These are phyloP conservation scores for Drosophila grimshawi DNA, from an alignment of 1,140 invertebrate genomes.

Conservation along the genomic window DNA sequence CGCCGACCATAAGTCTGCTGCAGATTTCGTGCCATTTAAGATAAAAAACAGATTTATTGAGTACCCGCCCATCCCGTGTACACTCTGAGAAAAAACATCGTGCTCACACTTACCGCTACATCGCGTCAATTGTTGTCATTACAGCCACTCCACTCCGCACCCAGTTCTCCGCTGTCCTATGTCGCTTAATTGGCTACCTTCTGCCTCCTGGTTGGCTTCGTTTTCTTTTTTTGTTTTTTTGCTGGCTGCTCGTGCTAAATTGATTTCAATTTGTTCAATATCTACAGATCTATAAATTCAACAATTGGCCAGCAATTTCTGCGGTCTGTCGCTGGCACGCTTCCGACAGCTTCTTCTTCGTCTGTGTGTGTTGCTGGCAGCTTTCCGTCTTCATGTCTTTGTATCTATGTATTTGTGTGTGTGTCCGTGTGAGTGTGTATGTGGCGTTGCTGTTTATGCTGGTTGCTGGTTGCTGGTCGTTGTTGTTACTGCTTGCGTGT, in stretches of 20 bases:
- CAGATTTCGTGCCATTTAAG: constrained; percentile 15
- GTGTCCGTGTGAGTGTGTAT: neutral
- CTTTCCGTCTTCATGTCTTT: constrained; percentile 46
- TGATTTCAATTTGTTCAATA: constrained; percentile 62
- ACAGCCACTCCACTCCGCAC: constrained; percentile 58
- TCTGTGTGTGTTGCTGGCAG: constrained; percentile 10
- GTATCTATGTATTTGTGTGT: neutral
- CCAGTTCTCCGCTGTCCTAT: constrained; percentile 11
- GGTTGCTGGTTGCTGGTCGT: constrained; percentile 26
- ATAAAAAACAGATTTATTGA: neutral
- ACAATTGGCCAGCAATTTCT: constrained; percentile 47
- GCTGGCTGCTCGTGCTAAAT: constrained; percentile 46
- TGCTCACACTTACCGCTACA: constrained; percentile 79
- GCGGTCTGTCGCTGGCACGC: constrained; percentile 47
- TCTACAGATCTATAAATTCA: constrained; percentile 61
- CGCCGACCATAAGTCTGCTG: constrained; percentile 85
- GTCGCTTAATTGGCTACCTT: neutral
- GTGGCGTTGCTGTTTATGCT: constrained; percentile 24
- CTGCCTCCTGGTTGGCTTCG: neutral
- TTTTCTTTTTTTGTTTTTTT: constrained; percentile 5
- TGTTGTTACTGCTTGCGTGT: constrained; percentile 43
- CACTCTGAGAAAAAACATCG: neutral
- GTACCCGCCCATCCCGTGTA: neutral
- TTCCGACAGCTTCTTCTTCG: constrained; percentile 23
- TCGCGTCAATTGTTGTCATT: constrained; percentile 83